Base-by-base conservation (phyloP, 2,797 vertebrate species). In the Myotis myotis region DNA sequence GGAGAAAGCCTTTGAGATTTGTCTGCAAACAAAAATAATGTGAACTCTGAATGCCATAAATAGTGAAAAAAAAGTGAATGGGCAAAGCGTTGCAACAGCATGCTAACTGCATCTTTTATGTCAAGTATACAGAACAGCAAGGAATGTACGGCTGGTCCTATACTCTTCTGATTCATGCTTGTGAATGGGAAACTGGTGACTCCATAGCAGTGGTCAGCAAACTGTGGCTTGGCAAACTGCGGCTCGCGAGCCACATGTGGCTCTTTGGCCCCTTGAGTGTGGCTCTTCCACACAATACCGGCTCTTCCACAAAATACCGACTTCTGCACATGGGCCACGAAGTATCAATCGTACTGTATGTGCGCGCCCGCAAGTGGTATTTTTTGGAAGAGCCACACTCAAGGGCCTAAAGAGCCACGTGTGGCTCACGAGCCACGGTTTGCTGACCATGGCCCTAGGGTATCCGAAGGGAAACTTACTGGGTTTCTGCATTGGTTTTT, bases 131-230 rank as follows among this genome's bases (percentile, higher is more conserved):
- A 28, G 84, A 41, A 36, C 25, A 60, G 15, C 10, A 19, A 44
- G 20, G 9, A 3, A 19, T 6, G 1, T 19, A 4, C 1, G 5
- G 3, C 8, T 6, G n/a, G 10, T 36, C 64, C 1, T 30, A 30
- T 62, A 60, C 30, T 68, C 25, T 79, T 78, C 25, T 47, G 25
- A 49, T 49, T 28, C 1, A 33, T 9, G 25, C 16, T 28, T 33
- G 8, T 9, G 47, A 41, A 13, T 36, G 22, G 22, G 23, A 87
- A 72, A 22, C 0, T 4, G 3, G 28, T 78, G 20, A 36, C 28
- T 68, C 22, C n/a, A 5, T 11, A 44, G 44, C 44, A 44, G 44
- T 44, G 44, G 44, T 44, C 44, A 2, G 44, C 44, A 44, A 44
- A 44, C 41, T 9, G 41, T 2, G 41, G 41, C 8, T 44, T 44